These are phyloP conservation scores for Furnarius figulus DNA, from an alignment of 2,113 vertebrate genomes.

Conservation along the genomic window DNA sequence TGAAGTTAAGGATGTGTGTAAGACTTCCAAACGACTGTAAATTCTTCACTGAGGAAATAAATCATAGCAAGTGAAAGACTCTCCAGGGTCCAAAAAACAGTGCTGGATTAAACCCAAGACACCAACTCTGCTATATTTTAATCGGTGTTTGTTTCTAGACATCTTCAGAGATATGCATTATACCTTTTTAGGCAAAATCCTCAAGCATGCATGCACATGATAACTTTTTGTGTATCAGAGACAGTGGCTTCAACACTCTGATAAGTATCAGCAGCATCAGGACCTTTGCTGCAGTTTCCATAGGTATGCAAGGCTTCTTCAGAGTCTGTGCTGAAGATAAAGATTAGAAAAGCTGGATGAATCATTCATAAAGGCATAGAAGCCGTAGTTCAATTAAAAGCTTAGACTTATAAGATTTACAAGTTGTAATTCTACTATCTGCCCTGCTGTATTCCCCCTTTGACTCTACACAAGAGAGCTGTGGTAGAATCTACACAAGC, in stretches of 20 bases:
- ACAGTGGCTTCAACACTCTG: neutral
- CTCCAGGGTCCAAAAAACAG: neutral
- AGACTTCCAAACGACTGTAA: neutral
- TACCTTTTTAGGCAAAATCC: neutral
- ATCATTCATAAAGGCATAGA: neutral
- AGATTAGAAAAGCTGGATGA: constrained; percentile 23
- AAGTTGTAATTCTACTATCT: fast-evolving
- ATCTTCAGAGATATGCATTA: neutral
- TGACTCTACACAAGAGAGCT: neutral
- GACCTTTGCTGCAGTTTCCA: neutral
- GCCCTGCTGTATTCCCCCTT: neutral
- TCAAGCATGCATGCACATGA: neutral
- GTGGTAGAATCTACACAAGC: neutral
- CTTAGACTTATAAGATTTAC: neutral
- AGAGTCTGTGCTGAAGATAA: neutral
- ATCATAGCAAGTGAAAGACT: neutral
- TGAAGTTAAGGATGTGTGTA: neutral
- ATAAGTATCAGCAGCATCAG: neutral
- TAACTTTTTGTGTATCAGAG: neutral
- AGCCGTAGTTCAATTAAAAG: neutral
- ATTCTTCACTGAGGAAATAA: neutral
- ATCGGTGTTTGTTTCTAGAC: neutral
- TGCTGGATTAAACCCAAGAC: neutral
- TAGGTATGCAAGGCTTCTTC: neutral
- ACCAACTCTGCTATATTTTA: neutral